A percentile compares a stretch with the other conserved stretches of the same genome.
phyloP scores from a whole-genome alignment of 2,113 vertebrate species.

The Willisornis vidua region DNA sequence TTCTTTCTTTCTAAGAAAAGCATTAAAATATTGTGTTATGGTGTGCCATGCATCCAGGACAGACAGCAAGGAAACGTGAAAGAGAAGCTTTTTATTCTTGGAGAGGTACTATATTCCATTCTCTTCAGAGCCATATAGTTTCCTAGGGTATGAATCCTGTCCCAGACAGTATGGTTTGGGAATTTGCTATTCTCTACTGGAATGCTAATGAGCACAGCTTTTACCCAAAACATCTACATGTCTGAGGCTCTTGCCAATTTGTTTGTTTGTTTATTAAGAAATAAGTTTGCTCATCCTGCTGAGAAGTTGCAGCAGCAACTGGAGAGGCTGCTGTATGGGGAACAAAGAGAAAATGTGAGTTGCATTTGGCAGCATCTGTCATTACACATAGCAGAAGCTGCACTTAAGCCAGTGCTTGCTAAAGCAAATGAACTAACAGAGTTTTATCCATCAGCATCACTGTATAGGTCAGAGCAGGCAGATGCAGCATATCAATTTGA shows the following conservation, averaged over 20 bases:
- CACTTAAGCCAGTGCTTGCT: not conserved
- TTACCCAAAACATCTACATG: not conserved
- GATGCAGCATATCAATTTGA: not conserved
- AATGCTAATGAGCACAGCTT: slow-evolving; percentile 2
- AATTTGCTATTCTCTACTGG: not conserved
- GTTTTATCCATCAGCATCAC: not conserved
- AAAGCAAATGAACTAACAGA: slow-evolving; percentile 1
- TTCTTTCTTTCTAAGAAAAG: not conserved
- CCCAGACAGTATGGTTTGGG: not conserved
- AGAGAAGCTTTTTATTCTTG: not conserved
- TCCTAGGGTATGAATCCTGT: not conserved
- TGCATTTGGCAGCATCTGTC: slow-evolving; percentile 26
- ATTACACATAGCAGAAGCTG: not conserved
- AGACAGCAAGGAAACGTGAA: not conserved
- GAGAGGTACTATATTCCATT: not conserved
- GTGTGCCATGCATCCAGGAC: not conserved
- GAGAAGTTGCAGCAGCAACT: slow-evolving; percentile 24
- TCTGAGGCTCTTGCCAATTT: slow-evolving; percentile 27
- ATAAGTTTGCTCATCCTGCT: slow-evolving; percentile 26
- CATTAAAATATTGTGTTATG: not conserved
- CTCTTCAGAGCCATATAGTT: not conserved
- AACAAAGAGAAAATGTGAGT: slow-evolving; percentile 10
- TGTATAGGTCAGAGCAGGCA: not conserved
- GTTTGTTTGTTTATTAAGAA: slow-evolving; percentile 52
- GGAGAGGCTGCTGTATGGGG: not conserved